These are phyloP conservation scores for Cherax quadricarinatus DNA, from an alignment of 1,140 invertebrate genomes.

Conservation along the genomic window DNA sequence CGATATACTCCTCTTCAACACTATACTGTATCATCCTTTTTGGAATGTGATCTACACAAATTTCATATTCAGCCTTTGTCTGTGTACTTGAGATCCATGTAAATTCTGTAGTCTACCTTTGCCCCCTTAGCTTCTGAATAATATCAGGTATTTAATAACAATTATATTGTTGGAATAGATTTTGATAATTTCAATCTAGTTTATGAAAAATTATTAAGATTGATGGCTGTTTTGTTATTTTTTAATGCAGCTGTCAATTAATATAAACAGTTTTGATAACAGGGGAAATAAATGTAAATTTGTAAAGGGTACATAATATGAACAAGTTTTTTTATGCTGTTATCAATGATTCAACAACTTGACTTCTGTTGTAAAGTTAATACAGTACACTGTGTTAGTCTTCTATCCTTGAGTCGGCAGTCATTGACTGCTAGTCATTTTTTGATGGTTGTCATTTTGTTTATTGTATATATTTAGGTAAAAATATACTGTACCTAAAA, in stretches of 20 bases:
- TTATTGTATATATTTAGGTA: conserved; percentile 18
- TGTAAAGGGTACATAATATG: conserved; percentile 33
- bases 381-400: background rate
- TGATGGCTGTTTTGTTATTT: background rate
- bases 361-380: background rate
- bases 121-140: background rate
- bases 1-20: background rate
- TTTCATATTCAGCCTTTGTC: background rate
- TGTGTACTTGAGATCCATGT: background rate
- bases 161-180: conserved; percentile 20
- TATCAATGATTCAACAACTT: background rate
- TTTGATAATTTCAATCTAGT: conserved; percentile 23
- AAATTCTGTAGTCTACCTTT: background rate
- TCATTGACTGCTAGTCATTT: conserved; percentile 7
- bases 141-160: conserved; percentile 13
- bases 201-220: conserved; percentile 4
- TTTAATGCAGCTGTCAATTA: background rate
- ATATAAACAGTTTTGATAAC: background rate
- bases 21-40: conserved; percentile 4
- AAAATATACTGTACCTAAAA: conserved; percentile 40
- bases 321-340: conserved; percentile 22
- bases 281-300: background rate
- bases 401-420: background rate
- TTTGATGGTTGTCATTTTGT: conserved; percentile 46
- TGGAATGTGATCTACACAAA: conserved; percentile 20